phyloP scores from a whole-genome alignment of 1,140 invertebrate species.

The Drosophila elegans region DNA sequence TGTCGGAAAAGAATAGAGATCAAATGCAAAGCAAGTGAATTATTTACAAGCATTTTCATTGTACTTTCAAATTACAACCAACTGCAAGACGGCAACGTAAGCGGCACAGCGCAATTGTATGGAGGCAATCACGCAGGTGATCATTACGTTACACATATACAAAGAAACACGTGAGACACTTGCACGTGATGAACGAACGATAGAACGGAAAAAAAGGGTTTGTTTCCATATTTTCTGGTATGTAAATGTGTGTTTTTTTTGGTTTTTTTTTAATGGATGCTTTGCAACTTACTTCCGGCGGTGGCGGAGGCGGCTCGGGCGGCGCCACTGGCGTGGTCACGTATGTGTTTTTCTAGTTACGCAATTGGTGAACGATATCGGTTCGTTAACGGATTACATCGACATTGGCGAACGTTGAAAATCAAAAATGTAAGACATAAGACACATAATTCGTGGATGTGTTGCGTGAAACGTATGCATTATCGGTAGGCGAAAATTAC shows the following conservation, averaged over 20 bases:
- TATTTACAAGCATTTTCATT: conserved; percentile 84
- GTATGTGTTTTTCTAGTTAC: conserved; percentile 81
- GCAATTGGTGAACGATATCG: conserved; percentile 42
- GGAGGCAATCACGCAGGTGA: conserved; percentile 65
- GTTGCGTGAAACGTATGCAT: conserved; percentile 44
- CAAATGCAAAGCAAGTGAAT: conserved; percentile 74
- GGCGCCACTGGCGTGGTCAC: conserved; percentile 75
- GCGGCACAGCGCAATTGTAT: conserved; percentile 62
- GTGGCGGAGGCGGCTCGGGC: conserved; percentile 72
- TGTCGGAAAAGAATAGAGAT: conserved; percentile 12
- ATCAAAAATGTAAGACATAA: conserved; percentile 50
- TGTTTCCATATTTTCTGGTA: conserved; percentile 24
- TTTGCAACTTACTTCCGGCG: conserved; percentile 79
- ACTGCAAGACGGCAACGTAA: conserved; percentile 78
- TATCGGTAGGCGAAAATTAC: conserved; percentile 51
- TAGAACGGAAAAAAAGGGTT: conserved; percentile 51
- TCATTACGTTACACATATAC: conserved; percentile 72
- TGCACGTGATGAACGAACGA: conserved; percentile 58
- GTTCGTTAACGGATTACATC: conserved; percentile 39
- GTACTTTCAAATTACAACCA: conserved; percentile 82
- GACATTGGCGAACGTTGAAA: conserved; percentile 43
- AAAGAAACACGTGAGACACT: conserved; percentile 45
- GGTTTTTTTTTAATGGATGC: conserved; percentile 32
- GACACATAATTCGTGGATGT: conserved; percentile 35
- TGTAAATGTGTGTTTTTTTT: conserved; percentile 20